These are phyloP conservation scores for Rhinichthys klamathensis DNA, from an alignment of 2,113 vertebrate genomes.

Conservation along the genomic window DNA sequence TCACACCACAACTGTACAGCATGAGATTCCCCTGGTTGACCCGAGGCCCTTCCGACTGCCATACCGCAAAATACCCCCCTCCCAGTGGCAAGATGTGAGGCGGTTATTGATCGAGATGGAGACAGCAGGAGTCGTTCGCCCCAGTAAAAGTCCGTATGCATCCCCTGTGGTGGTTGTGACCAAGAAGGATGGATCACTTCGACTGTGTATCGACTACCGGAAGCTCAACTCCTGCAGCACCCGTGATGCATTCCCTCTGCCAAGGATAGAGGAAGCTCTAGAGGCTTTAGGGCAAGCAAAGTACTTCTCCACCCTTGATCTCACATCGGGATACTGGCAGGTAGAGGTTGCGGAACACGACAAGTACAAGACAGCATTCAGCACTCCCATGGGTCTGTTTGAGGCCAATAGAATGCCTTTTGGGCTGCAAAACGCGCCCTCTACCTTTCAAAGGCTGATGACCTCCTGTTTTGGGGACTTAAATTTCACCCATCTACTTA, in stretches of 20 bases:
- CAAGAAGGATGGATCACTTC: conserved; percentile 3
- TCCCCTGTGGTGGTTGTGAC: conserved; percentile 19
- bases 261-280: conserved; percentile 33
- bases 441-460: conserved; percentile 44
- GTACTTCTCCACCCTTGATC: conserved; percentile 23
- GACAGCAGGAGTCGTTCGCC: background rate
- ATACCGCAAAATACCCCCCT: conserved; percentile 20
- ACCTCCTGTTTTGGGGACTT: conserved; percentile 45
- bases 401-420: conserved; percentile 45
- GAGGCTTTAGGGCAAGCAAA: conserved; percentile 26
- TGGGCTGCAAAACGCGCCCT: conserved; percentile 44
- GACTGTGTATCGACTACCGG: background rate
- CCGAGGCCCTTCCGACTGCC: background rate
- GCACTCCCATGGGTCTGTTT: conserved; percentile 42
- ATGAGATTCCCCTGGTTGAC: background rate
- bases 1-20: background rate
- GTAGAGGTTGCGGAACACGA: background rate
- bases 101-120: conserved; percentile 11
- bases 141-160: background rate
- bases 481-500: conserved; percentile 38
- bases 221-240: conserved; percentile 35
- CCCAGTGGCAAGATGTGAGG: conserved; percentile 23
- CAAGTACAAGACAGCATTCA: conserved; percentile 29
- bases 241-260: conserved; percentile 31
- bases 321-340: conserved; percentile 25